These are phyloP conservation scores for Numenius phaeopus DNA, from an alignment of 2,797 vertebrate genomes.

Conservation along the genomic window DNA sequence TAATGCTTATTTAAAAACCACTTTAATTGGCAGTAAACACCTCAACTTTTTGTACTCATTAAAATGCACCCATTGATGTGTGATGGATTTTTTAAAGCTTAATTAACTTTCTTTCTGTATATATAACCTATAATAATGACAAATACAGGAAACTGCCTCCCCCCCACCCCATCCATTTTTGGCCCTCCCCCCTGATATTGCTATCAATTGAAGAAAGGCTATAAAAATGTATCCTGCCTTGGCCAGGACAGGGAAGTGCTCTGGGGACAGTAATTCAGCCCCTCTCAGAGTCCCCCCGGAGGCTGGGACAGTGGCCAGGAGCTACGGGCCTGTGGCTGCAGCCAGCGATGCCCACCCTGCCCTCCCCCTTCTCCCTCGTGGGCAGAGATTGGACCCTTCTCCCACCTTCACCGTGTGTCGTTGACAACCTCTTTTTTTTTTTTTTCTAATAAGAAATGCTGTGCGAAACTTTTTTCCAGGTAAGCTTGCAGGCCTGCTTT, in stretches of 20 bases:
- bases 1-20: conserved; percentile 89
- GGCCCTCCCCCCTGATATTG: neutral
- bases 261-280: conserved; percentile 13
- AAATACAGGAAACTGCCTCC: conserved; percentile 78
- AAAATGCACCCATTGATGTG: conserved; percentile 88
- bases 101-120: conserved; percentile 87
- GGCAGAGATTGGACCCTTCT: neutral
- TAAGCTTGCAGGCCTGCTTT: neutral
- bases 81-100: conserved; percentile 87
- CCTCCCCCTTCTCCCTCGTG: neutral
- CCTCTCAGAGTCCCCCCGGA: neutral
- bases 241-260: conserved; percentile 9
- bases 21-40: conserved; percentile 92
- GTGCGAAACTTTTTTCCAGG: neutral
- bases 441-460: neutral
- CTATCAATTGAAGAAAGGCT: conserved; percentile 64
- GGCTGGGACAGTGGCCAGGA: neutral
- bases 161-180: neutral
- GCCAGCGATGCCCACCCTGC: neutral
- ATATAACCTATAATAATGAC: conserved; percentile 86
- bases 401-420: accelerated
- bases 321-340: neutral
- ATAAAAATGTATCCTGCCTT: conserved; percentile 38
- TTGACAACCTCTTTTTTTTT: neutral
- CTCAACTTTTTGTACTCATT: conserved; percentile 90